These are phyloP conservation scores for Drosophila busckii DNA, from an alignment of 1,140 invertebrate species.

Conservation along the genomic window DNA sequence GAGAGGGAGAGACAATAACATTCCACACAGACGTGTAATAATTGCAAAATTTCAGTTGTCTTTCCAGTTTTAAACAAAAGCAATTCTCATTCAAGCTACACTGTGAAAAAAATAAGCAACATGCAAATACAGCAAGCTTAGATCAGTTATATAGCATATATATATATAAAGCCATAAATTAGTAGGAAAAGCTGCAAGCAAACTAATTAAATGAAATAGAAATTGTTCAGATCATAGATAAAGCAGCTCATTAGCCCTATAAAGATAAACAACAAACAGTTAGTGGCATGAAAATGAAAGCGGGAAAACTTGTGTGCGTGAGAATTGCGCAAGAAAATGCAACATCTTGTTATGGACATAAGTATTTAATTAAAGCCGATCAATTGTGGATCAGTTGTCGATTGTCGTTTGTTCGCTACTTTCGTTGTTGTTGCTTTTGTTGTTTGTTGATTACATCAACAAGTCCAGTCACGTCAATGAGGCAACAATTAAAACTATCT, in stretches of 20 bases:
- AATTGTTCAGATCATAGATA: conserved; percentile 29
- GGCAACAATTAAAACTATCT: conserved; percentile 44
- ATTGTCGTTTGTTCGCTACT: too few species aligned
- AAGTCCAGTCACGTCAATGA: conserved; percentile 33
- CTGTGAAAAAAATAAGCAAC: background rate
- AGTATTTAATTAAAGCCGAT: too few species aligned
- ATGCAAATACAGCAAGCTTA: background rate
- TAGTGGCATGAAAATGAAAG: background rate
- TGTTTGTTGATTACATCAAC: too few species aligned
- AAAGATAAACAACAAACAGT: conserved; percentile 5
- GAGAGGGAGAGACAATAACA: too few species aligned
- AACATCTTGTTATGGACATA: conserved; percentile 36
- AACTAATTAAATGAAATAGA: conserved; percentile 63
- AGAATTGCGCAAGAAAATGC: conserved; percentile 59
- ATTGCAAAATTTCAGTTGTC: conserved; percentile 38
- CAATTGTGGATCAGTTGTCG: too few species aligned
- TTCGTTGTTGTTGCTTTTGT: too few species aligned
- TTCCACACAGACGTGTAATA: conserved; percentile 22
- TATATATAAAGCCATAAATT: conserved; percentile 31
- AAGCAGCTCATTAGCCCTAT: conserved; percentile 8
- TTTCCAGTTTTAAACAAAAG: conserved; percentile 33
- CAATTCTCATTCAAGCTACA: conserved; percentile 7
- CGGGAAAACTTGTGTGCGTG: conserved; percentile 24
- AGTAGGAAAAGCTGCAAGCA: conserved; percentile 13
- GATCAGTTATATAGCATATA: conserved; percentile 22